Conservation (phyloP, 1,140 invertebrate genomes). For the Anastrepha obliqua region DNA sequence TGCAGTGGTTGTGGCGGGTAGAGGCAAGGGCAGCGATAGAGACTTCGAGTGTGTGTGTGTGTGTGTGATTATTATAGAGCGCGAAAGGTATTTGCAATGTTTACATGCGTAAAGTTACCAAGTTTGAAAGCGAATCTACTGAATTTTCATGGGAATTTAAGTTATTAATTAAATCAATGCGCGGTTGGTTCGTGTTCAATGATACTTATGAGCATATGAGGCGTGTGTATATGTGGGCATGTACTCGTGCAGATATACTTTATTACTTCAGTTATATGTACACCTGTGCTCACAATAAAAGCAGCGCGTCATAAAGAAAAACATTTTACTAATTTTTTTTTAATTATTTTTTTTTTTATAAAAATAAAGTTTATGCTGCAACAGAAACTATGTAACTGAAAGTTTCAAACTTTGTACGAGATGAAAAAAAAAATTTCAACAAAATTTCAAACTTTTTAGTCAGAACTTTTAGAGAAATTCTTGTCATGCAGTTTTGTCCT, state of each 20-base stretch:
- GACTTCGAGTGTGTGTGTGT: not conserved
- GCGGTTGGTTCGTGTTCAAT: not conserved
- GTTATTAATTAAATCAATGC: constrained; percentile 40
- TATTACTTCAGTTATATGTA: not conserved
- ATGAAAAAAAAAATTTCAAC: too few relatives aligned
- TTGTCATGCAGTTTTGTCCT: too few relatives aligned
- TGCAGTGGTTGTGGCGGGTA: not conserved
- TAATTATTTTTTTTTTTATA: too few relatives aligned
- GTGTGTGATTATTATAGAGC: not conserved
- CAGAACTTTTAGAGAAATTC: too few relatives aligned
- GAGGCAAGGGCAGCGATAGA: not conserved
- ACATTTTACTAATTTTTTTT: too few relatives aligned
- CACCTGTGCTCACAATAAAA: too few relatives aligned
- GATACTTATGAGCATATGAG: too few relatives aligned
- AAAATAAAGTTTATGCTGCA: too few relatives aligned
- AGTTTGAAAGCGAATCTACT: not conserved
- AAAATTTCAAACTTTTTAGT: too few relatives aligned
- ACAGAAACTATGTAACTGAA: too few relatives aligned
- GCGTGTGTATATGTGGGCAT: not conserved
- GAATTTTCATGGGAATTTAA: constrained; percentile 38
- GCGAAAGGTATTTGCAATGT: not conserved
- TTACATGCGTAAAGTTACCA: constrained; percentile 11
- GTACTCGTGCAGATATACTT: not conserved
- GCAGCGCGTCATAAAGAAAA: too few relatives aligned
- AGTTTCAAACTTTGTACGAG: too few relatives aligned